Base-by-base conservation (phyloP, 1,140 invertebrate genomes). In the Ylistrum balloti region DNA sequence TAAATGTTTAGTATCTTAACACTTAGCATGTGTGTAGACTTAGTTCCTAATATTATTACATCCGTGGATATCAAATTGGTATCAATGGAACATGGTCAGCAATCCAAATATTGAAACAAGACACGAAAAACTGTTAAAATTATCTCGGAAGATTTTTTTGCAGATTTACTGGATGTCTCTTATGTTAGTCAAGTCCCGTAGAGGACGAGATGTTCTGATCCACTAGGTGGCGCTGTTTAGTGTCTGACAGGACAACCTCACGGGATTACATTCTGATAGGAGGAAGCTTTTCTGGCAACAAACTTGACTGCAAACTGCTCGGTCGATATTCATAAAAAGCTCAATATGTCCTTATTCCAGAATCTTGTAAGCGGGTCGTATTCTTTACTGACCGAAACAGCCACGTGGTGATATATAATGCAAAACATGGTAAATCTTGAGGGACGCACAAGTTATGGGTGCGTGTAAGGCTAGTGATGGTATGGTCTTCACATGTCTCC, bases 311-410 rank as follows among this genome's bases (percentile, higher is more conserved):
- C 56, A 74, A 74, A 74, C 56, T 28, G 22, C 56, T 28, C 11
- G 56, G n/a, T 74, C 56, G 56, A 74, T 74, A 74, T 74, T 74
- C 56, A 74, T 74, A 74, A 74, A 74, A 74, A 74, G 56, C 56
- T 17, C 56, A n/a, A 74, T 74, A 74, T 74, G 56, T 74, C 56
- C 56, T 74, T 74, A 74, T 28, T 74, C 56, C 56, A 28, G 56
- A 74, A 74, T 74, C 56, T 74, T 74, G 56, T 74, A 74, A 74
- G 56, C 22, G 11, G 56, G n/a, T 17, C 56, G 56, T 17, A 74
- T 74, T 28, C 56, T 74, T 74, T 17, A 74, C n/a, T 5, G 11
- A 74, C 56, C 22, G 56, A n/a, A 74, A 74, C 28, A 5, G 56
- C 28, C 28, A 74, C 5, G 13, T n/a, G 56, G 56, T 28, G n/a